These are phyloP conservation scores for Kryptolebias ocellatus DNA, from an alignment of 2,797 vertebrate genomes.

Conservation along the genomic window DNA sequence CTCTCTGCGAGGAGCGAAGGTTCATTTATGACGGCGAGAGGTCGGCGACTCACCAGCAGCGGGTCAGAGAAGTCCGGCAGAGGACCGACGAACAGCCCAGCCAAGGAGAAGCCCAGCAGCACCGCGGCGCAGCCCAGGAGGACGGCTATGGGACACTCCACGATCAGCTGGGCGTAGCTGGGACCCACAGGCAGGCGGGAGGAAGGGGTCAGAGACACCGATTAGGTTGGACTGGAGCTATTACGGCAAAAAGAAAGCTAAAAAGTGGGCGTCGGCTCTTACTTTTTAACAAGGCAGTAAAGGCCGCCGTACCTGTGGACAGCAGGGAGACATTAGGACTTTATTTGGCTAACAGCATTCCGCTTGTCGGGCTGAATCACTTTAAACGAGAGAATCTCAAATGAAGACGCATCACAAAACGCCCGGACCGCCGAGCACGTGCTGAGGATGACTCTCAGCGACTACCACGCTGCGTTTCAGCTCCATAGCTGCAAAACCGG, in stretches of 20 bases:
- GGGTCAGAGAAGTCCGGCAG: conserved; percentile 95
- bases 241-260: background rate
- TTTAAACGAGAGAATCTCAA: too few relatives aligned
- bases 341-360: too few relatives aligned
- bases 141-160: conserved; percentile 87
- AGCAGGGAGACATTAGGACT: background rate
- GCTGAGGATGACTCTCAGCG: too few relatives aligned
- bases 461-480: too few relatives aligned
- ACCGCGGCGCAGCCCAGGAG: conserved; percentile 83
- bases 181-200: conserved; percentile 14
- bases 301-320: conserved; percentile 85
- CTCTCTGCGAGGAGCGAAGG: background rate
- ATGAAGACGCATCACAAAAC: too few relatives aligned
- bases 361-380: too few relatives aligned
- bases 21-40: too few relatives aligned
- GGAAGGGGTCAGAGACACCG: background rate
- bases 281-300: conserved; percentile 91
- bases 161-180: conserved; percentile 92
- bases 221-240: background rate
- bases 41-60: conserved; percentile 83
- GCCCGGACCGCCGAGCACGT: too few relatives aligned
- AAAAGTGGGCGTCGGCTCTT: conserved; percentile 57
- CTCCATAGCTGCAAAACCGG: too few relatives aligned
- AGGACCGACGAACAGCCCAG: conserved; percentile 87
- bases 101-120: conserved; percentile 87